Base-by-base conservation (phyloP, 1,140 invertebrate species). In the honey bee (Apis mellifera) region DNA sequence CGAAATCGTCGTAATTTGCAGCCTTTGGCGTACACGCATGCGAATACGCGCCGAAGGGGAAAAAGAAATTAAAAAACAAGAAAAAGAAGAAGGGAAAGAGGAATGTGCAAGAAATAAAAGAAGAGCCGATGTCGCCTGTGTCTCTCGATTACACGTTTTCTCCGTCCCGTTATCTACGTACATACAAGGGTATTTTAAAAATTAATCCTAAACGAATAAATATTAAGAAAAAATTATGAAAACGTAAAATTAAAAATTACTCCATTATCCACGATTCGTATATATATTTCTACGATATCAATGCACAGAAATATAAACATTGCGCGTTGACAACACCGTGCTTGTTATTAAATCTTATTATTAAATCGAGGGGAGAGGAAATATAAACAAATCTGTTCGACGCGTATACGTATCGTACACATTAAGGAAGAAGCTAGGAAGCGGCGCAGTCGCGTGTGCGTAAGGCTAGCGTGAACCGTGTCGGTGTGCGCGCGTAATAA, bases 1-100 rank as follows among this genome's bases (percentile, higher is more conserved):
- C 80, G 77, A 89, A 88, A 89, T 86, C 72, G 42, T 85, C 73
- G 80, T 84, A 88, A 86, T 85, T 89, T 89, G 76, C 76, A 77
- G 76, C 77, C 48, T 42, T 13, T 13, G 48, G 60, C n/a, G 48
- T 42, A 68, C n/a, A 68, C 21, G 42, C 13, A 23, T 15, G 23
- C 2, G 64, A 32, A 15, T 13, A 9, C 12, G 8, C 5, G 2
- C 4, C 4, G 8, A 4, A 12, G 9, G 4, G 50, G 21, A 19
- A 26, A 9, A 19, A 9, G 23, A 1, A 26, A 62, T 12, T 11
- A 17, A 8, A 3, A 5, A 32, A 13, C 9, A 11, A 26, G 42
- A 23, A 23, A 59, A 9, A 54, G 4, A 15, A 2, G 15, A 13
- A 71, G 32, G 15, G 8, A 19, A 50, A 26, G 62, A 50, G n/a